Evolutionary conservation across 2,113 vertebrate species (phyloP).

Genomic region (Nanorana parkeri): DNA sequence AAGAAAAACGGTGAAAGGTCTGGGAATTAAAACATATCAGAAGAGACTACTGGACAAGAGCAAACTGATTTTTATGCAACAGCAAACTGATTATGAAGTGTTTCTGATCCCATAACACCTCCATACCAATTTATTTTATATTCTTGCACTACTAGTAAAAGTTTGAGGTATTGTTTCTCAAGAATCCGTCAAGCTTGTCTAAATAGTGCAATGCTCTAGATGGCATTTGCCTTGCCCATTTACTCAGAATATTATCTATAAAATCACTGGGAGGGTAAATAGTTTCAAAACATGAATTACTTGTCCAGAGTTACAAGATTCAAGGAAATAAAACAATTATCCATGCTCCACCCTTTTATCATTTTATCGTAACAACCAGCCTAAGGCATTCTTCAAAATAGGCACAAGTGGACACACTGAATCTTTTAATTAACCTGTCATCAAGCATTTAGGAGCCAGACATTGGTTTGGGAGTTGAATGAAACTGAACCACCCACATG

Average conservation of each 20-base stretch:
- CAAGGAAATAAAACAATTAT: conserved; percentile 46
- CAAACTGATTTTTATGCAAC: no score
- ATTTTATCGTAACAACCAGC: conserved; percentile 32
- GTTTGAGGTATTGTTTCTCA: no score
- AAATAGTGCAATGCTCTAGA: neutral
- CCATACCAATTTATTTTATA: no score
- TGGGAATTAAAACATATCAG: no score
- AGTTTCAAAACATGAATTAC: conserved; percentile 3
- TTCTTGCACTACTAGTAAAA: no score
- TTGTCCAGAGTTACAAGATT: conserved; percentile 5
- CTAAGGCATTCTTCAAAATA: conserved; percentile 39
- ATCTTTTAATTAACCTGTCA: conserved; percentile 48
- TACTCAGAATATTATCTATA: conserved; percentile 6
- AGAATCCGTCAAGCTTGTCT: no score
- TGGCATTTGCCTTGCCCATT: neutral
- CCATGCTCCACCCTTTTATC: conserved; percentile 32
- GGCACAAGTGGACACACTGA: conserved; percentile 46
- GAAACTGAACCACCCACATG: conserved; percentile 33
- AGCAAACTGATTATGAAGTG: no score
- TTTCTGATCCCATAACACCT: no score
- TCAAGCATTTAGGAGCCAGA: conserved; percentile 25
- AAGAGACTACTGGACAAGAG: no score
- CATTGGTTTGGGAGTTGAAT: conserved; percentile 18
- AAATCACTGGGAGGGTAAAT: neutral
- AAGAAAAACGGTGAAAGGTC: no score